Evolutionary conservation across 2,113 vertebrate species (phyloP).

Genomic region (Caretta caretta): DNA sequence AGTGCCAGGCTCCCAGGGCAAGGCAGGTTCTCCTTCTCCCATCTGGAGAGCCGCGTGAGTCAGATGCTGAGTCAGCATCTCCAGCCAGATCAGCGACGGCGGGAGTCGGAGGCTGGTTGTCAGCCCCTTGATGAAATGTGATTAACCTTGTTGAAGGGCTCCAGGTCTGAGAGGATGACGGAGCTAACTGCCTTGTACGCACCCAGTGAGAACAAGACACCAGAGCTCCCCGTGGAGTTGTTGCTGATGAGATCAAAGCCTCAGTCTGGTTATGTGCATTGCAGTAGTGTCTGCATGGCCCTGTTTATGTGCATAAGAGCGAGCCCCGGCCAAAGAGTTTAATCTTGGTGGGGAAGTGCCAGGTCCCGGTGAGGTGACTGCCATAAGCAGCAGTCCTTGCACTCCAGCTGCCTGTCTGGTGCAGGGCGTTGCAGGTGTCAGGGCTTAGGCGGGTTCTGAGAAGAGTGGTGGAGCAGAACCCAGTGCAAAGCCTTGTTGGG

Average conservation of each 20-base stretch:
- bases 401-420: background rate
- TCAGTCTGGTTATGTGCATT: accelerated
- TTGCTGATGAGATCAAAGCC: background rate
- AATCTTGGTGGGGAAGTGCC: background rate
- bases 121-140: accelerated
- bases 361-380: background rate
- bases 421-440: background rate
- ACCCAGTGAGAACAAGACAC: background rate
- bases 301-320: background rate
- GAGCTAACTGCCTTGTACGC: background rate
- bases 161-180: background rate
- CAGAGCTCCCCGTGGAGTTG: background rate
- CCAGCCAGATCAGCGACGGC: too few species aligned
- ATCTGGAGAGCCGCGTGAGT: background rate
- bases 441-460: background rate
- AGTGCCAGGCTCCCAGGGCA: background rate
- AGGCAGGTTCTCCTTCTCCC: background rate
- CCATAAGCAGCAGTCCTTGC: background rate
- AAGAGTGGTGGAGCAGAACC: background rate
- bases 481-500: background rate
- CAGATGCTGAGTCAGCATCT: background rate
- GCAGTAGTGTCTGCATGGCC: background rate
- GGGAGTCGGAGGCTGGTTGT: accelerated
- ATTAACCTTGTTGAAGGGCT: background rate
- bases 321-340: too few species aligned